These are phyloP conservation scores for Hozukius guyotensis DNA, from an alignment of 2,797 vertebrate species.

Conservation along the genomic window DNA sequence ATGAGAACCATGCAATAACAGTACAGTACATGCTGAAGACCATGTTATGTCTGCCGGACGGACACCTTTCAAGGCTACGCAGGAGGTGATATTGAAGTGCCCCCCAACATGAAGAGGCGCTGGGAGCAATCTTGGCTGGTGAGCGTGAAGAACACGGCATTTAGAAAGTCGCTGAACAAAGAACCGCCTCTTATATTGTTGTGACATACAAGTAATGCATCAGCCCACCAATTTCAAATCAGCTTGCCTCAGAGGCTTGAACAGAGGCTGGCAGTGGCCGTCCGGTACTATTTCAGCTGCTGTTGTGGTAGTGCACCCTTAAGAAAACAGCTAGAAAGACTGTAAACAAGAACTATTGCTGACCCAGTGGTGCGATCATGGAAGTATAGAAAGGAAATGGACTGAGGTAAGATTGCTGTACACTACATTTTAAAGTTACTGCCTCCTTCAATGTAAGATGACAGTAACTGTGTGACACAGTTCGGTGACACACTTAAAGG, in stretches of 20 bases:
- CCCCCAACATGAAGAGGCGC: neutral
- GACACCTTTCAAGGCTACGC: neutral
- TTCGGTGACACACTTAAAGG: conserved; percentile 5
- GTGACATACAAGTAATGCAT: neutral
- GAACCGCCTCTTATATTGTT: neutral
- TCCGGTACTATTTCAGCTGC: neutral
- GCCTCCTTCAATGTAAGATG: neutral
- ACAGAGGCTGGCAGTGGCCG: neutral
- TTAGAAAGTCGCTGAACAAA: neutral
- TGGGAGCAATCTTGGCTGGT: neutral
- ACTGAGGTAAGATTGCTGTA: neutral
- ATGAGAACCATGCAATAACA: neutral
- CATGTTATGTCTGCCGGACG: neutral
- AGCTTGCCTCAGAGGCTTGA: neutral
- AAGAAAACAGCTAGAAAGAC: neutral
- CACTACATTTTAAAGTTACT: neutral
- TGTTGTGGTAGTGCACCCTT: neutral
- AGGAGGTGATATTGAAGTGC: neutral
- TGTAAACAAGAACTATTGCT: neutral
- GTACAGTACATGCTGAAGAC: neutral
- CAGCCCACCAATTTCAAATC: neutral
- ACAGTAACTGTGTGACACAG: neutral
- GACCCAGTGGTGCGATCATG: neutral
- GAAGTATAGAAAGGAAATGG: too few relatives aligned
- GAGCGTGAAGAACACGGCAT: neutral